Conservation (phyloP, 2,113 vertebrate genomes). For the Bolborhynchus lineola region DNA sequence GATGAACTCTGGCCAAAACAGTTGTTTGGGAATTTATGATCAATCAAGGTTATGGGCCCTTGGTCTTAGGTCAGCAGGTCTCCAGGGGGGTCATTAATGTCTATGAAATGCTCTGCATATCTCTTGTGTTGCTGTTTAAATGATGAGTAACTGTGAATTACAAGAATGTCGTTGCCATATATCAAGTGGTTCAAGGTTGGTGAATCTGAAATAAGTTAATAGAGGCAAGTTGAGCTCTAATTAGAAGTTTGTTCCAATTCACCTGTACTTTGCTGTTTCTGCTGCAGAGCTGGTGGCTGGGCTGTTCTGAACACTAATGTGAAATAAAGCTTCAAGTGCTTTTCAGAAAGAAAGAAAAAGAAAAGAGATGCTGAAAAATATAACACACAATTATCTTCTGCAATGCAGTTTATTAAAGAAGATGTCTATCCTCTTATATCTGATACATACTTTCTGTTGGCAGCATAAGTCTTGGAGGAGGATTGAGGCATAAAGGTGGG, state of each 20-base stretch:
- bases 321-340: background rate
- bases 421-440: background rate
- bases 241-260: background rate
- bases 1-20: background rate
- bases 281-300: background rate
- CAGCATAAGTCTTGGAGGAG: background rate
- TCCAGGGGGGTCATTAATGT: background rate
- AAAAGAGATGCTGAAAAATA: background rate
- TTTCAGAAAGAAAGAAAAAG: background rate
- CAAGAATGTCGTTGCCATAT: background rate
- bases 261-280: background rate
- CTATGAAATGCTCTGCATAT: background rate
- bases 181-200: background rate
- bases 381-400: background rate
- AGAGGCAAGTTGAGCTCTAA: background rate
- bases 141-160: background rate
- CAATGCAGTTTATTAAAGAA: background rate
- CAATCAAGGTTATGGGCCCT: background rate
- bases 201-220: background rate
- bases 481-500: background rate
- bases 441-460: background rate
- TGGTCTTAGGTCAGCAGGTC: constrained; percentile 1
- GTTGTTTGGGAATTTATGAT: background rate
- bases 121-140: background rate
- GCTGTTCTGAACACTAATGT: background rate